Conservation (phyloP, 2,113 vertebrate species). For the Morone chrysops region DNA sequence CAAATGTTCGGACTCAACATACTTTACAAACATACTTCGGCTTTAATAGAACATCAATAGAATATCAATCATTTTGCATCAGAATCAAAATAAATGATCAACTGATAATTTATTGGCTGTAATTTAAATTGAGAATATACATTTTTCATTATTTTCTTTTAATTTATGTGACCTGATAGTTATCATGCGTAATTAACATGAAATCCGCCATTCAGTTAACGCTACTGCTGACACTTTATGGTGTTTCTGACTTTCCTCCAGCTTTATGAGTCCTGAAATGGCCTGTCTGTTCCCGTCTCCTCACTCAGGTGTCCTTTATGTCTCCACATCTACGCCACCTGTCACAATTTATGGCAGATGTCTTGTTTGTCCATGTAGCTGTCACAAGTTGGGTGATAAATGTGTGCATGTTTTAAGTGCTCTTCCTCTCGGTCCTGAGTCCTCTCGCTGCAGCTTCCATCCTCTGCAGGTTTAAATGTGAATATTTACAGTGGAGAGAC, state of each 20-base stretch:
- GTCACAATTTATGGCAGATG: constrained; percentile 36
- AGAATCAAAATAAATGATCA: no score
- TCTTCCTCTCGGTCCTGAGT: no score
- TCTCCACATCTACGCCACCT: background rate
- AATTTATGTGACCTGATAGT: no score
- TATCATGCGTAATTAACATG: background rate
- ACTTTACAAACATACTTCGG: no score
- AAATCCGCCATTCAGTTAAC: no score
- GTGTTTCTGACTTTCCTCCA: constrained; percentile 15
- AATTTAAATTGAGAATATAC: no score
- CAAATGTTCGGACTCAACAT: no score
- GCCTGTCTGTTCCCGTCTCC: constrained; percentile 1
- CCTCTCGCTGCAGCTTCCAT: no score
- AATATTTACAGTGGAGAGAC: background rate
- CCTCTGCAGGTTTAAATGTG: constrained; percentile 11
- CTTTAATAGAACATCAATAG: no score
- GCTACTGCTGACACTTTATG: background rate
- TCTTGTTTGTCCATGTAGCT: constrained; percentile 43
- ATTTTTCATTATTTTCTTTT: no score
- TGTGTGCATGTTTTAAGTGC: background rate
- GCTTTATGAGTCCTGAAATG: constrained; percentile 41
- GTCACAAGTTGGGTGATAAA: constrained; percentile 20
- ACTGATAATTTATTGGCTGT: no score
- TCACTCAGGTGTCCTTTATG: constrained; percentile 33
- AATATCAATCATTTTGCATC: no score